phyloP scores from a whole-genome alignment of 2,113 vertebrate species.

The Nannobrachium achirus region DNA sequence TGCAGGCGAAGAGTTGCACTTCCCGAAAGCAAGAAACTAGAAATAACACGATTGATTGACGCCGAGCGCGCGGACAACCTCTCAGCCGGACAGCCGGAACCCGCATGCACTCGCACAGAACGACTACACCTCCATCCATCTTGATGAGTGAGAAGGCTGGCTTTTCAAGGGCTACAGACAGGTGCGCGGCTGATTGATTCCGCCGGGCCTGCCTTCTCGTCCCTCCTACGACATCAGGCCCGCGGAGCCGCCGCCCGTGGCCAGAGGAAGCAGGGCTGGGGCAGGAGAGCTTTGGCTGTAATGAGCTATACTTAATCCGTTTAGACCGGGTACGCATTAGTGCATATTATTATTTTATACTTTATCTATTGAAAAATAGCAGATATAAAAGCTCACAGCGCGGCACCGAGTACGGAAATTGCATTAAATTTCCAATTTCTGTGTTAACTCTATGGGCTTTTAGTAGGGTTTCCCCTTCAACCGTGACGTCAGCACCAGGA shows the following conservation, averaged over 20 bases:
- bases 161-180: constrained; percentile 41
- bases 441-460: no score
- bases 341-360: no score
- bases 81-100: constrained; percentile 27
- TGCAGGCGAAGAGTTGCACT: constrained; percentile 6
- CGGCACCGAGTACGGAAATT: no score
- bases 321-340: no score
- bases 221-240: constrained; percentile 26
- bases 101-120: constrained; percentile 19
- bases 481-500: no score
- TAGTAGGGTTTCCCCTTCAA: no score
- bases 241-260: neutral
- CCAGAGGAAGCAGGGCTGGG: constrained; percentile 6
- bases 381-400: no score
- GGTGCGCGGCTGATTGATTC: constrained; percentile 52
- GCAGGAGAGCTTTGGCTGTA: constrained; percentile 36
- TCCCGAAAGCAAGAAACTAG: constrained; percentile 7
- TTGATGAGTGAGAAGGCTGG: constrained; percentile 24
- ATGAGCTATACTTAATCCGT: constrained; percentile 57
- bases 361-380: no score
- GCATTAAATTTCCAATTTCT: no score
- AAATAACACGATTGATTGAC: neutral
- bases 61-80: neutral
- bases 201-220: constrained; percentile 29
- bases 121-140: constrained; percentile 33